These are phyloP conservation scores for Bhutanitis thaidina DNA, from an alignment of 2,888 invertebrate genomes.

Conservation along the genomic window DNA sequence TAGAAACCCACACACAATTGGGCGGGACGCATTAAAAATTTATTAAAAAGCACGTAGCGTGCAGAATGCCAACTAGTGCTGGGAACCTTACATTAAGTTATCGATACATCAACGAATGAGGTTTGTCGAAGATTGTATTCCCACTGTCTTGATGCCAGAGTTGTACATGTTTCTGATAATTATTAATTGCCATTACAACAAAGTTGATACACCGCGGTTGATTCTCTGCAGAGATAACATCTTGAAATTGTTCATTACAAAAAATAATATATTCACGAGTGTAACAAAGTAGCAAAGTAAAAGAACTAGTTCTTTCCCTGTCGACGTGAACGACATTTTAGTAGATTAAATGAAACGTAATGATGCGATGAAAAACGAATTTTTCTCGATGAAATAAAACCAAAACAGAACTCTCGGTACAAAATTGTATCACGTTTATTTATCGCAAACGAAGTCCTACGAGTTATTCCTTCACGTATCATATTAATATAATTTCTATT, in stretches of 20 bases:
- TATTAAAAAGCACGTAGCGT: not conserved
- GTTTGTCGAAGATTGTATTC: not conserved
- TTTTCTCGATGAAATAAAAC: too few relatives aligned
- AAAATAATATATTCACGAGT: not conserved
- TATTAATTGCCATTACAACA: not conserved
- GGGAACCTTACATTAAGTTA: not conserved
- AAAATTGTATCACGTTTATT: too few relatives aligned
- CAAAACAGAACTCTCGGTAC: too few relatives aligned
- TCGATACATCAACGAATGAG: not conserved
- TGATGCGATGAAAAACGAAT: too few relatives aligned
- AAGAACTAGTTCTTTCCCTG: not conserved
- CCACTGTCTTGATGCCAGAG: not conserved
- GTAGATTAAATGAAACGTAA: too few relatives aligned
- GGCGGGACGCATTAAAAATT: too few relatives aligned
- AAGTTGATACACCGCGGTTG: not conserved
- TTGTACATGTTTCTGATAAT: not conserved
- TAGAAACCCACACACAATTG: conserved; percentile 17
- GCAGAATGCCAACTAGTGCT: conserved; percentile 1
- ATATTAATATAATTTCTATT: too few relatives aligned
- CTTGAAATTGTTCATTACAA: not conserved
- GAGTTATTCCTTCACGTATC: too few relatives aligned
- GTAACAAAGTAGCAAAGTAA: not conserved
- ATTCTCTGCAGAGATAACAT: not conserved
- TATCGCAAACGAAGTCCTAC: too few relatives aligned
- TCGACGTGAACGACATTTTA: too few relatives aligned